Evolutionary conservation across 2,888 invertebrate genomes (phyloP).

Genomic region (Polymixis lichenea): DNA sequence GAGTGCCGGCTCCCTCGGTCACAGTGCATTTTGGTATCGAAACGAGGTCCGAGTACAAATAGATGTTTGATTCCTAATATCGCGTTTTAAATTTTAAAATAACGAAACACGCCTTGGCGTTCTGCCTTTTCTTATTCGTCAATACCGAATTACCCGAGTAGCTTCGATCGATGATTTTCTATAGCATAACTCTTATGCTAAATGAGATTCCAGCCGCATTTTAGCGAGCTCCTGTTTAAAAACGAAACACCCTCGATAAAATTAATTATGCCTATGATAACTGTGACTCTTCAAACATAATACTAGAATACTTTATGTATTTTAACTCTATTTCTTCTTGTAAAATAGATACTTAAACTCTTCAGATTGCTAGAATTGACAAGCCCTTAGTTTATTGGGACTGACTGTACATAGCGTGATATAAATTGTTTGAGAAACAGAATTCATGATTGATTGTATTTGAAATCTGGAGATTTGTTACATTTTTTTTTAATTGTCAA

Average conservation of each 20-base stretch:
- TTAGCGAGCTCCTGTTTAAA: conserved; percentile 60
- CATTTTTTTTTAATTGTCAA: conserved; percentile 61
- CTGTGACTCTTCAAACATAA: conserved; percentile 60
- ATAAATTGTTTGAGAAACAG: conserved; percentile 70
- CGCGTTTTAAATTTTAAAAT: conserved; percentile 59
- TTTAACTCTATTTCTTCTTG: conserved; percentile 60
- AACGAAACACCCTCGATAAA: conserved; percentile 59
- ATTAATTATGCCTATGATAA: conserved; percentile 62
- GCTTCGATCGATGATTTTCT: conserved; percentile 67
- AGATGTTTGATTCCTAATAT: conserved; percentile 65
- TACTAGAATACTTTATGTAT: conserved; percentile 54
- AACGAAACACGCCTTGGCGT: conserved; percentile 46
- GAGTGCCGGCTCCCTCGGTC: conserved; percentile 55
- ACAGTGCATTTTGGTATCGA: conserved; percentile 41
- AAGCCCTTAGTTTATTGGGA: conserved; percentile 64
- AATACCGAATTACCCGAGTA: conserved; percentile 54
- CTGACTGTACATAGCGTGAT: conserved; percentile 76
- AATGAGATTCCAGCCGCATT: conserved; percentile 59
- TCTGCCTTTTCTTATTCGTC: conserved; percentile 48
- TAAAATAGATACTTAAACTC: conserved; percentile 59
- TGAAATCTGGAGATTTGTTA: conserved; percentile 67
- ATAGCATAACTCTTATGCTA: conserved; percentile 50
- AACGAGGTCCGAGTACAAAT: conserved; percentile 70
- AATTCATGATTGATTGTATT: conserved; percentile 65
- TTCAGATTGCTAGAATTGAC: conserved; percentile 52